Percentiles rank a stretch among this genome's conserved stretches.
phyloP scores from a whole-genome alignment of 2,113 vertebrate genomes.

The Peromyscus polionotus region DNA sequence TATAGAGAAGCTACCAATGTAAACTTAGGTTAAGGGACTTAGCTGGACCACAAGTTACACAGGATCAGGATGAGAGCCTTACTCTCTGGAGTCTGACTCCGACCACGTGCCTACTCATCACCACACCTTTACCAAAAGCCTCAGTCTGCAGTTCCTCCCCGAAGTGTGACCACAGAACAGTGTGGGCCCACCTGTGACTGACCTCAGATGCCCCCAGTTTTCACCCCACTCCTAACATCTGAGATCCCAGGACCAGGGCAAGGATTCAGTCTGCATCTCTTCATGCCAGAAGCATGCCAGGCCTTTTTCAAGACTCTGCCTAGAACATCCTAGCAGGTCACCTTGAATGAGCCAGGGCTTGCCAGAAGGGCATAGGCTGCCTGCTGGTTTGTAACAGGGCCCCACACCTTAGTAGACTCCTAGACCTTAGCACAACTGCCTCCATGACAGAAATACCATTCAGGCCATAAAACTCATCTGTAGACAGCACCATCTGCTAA shows the following conservation, averaged over 20 bases:
- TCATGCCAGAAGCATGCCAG: background rate
- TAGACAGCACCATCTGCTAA: background rate
- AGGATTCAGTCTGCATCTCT: background rate
- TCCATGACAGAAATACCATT: background rate
- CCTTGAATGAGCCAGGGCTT: background rate
- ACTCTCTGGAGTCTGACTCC: background rate
- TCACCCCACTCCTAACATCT: background rate
- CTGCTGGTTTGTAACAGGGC: background rate
- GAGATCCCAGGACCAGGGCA: background rate
- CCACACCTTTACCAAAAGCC: background rate
- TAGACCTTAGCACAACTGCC: background rate
- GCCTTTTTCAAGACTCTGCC: background rate
- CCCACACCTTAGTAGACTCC: background rate
- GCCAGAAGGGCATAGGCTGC: background rate
- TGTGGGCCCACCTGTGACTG: background rate
- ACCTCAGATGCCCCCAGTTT: background rate
- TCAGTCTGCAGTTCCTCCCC: background rate
- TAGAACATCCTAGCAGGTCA: constrained; percentile 33
- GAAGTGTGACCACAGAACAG: background rate
- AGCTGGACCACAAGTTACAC: background rate
- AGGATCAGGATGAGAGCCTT: background rate
- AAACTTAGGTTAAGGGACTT: background rate
- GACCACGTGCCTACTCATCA: background rate
- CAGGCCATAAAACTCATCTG: background rate
- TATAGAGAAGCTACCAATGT: background rate